Evolutionary conservation across 2,888 invertebrate species (phyloP).

Genomic region (Rotaria macrura): DNA sequence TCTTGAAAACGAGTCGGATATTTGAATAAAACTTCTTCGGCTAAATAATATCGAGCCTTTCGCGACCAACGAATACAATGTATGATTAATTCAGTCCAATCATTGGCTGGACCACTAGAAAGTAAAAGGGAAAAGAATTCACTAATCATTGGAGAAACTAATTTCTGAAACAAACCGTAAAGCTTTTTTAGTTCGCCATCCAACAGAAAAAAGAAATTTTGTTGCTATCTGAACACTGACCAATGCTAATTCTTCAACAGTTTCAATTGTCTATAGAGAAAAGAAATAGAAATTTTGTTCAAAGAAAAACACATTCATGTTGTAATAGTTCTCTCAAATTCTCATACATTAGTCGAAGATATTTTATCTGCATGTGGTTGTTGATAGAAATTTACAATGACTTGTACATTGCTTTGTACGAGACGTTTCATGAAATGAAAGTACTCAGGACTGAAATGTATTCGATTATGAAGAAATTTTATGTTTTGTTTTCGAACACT

Average conservation of each 20-base stretch:
- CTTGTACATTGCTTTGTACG: conserved; percentile 19
- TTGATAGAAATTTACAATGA: conserved; percentile 21
- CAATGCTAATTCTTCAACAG: conserved; percentile 77
- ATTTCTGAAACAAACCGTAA: conserved; percentile 54
- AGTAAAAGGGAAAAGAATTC: neutral
- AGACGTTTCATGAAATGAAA: conserved; percentile 86
- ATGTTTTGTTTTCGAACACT: conserved; percentile 87
- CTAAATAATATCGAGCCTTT: conserved; percentile 79
- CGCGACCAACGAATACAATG: conserved; percentile 56
- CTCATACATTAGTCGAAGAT: neutral
- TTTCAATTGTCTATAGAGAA: conserved; percentile 47
- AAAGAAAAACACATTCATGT: too few species aligned
- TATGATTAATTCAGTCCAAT: conserved; percentile 50
- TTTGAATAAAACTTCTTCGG: conserved; percentile 72
- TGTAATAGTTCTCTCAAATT: too few species aligned
- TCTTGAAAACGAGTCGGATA: conserved; percentile 75
- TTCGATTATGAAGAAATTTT: conserved; percentile 84
- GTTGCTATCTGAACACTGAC: conserved; percentile 78
- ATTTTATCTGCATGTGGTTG: neutral
- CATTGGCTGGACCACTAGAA: conserved; percentile 70
- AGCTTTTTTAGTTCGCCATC: conserved; percentile 87
- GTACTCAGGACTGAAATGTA: conserved; percentile 85
- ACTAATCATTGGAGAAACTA: too few species aligned
- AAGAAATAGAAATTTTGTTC: neutral
- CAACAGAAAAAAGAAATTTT: conserved; percentile 84